Evolutionary conservation across 2,113 vertebrate genomes (phyloP).

Genomic region (Rhombomys opimus): DNA sequence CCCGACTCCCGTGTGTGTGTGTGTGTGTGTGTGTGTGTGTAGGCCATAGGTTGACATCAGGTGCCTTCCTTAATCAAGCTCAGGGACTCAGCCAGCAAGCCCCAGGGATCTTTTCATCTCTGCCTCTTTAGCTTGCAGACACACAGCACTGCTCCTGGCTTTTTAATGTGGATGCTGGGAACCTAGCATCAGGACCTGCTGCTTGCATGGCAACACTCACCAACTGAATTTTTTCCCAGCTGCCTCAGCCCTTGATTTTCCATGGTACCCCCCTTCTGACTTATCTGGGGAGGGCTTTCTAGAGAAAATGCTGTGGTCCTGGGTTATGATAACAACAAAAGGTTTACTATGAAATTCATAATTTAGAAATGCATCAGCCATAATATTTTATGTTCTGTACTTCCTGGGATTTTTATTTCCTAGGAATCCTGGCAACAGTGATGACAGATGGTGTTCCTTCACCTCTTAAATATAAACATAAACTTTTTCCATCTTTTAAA

Average conservation of each 20-base stretch:
- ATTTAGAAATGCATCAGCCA: background rate
- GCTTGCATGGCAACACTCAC: background rate
- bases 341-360: conserved; percentile 23
- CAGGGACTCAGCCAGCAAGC: background rate
- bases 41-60: background rate
- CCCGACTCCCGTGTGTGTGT: background rate
- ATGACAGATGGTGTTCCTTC: background rate
- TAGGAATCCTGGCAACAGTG: conserved; percentile 39
- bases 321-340: background rate
- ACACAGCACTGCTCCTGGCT: background rate
- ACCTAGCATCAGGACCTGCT: background rate
- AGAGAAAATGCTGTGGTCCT: background rate
- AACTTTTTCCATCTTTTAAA: conserved; percentile 19
- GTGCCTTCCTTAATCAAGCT: background rate
- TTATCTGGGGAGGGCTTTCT: background rate
- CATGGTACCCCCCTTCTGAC: background rate
- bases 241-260: background rate
- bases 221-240: background rate
- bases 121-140: background rate
- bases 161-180: too few species aligned
- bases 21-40: background rate
- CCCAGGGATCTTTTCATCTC: too few species aligned
- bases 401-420: background rate
- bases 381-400: background rate
- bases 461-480: conserved; percentile 46